phyloP scores from a whole-genome alignment of 2,888 invertebrate genomes.

The Pollenia angustigena region DNA sequence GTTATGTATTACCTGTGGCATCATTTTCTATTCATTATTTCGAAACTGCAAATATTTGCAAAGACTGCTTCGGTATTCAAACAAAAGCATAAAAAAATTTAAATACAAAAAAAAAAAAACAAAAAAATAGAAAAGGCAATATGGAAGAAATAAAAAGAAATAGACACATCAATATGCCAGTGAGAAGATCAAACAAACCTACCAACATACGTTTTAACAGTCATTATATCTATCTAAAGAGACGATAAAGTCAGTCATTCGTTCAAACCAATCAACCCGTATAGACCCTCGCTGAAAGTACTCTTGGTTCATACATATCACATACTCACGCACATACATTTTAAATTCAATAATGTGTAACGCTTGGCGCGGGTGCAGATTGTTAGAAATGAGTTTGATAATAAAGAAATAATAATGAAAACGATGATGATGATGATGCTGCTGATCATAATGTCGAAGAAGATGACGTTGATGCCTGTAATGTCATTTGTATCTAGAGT shows the following conservation, averaged over 20 bases:
- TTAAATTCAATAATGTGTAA: neutral
- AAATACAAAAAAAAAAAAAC: slow-evolving; percentile 19
- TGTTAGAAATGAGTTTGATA: neutral
- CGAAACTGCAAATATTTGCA: slow-evolving; percentile 59
- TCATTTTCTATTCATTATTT: slow-evolving; percentile 56
- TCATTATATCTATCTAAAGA: slow-evolving; percentile 9
- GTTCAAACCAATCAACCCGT: slow-evolving; percentile 50
- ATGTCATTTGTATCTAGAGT: slow-evolving; percentile 52
- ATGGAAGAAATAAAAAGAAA: neutral
- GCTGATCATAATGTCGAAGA: neutral
- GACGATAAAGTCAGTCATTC: slow-evolving; percentile 40
- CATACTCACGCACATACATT: slow-evolving; percentile 8
- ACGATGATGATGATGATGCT: neutral
- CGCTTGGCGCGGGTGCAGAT: slow-evolving; percentile 35
- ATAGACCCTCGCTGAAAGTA: slow-evolving; percentile 12
- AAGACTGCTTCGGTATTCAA: slow-evolving; percentile 57
- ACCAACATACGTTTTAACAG: neutral
- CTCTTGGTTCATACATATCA: neutral
- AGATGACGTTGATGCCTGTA: slow-evolving; percentile 41
- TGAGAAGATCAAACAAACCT: neutral
- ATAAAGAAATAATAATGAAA: neutral
- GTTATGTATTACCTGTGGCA: slow-evolving; percentile 21
- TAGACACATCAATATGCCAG: slow-evolving; percentile 15
- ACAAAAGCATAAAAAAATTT: slow-evolving; percentile 15
- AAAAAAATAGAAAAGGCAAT: neutral